These are phyloP conservation scores for Apogon talboti DNA, from an alignment of 2,797 vertebrate genomes.

Conservation along the genomic window DNA sequence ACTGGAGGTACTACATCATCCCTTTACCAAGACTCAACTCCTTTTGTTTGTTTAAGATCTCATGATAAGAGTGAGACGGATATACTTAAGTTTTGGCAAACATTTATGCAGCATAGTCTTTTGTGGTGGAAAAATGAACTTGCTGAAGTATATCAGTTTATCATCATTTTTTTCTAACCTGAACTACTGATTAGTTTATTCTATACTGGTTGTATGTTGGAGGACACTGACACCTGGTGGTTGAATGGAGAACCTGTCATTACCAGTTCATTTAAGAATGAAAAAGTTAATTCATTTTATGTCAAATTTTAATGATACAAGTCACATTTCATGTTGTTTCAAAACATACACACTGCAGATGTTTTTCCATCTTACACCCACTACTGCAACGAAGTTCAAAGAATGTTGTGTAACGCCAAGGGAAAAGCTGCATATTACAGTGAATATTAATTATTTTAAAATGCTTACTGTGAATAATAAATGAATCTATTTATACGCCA, in stretches of 20 bases:
- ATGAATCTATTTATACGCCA: background rate
- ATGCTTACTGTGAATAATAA: background rate
- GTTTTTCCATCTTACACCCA: background rate
- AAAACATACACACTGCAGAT: background rate
- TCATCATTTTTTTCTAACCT: constrained; percentile 3
- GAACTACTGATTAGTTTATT: background rate
- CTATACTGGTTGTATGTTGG: constrained; percentile 20
- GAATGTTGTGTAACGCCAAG: background rate
- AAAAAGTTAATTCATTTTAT: background rate
- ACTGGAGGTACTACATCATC: constrained; percentile 15
- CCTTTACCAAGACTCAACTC: constrained; percentile 10
- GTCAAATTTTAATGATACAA: background rate
- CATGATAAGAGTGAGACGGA: background rate
- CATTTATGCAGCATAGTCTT: constrained; percentile 18
- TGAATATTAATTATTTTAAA: background rate
- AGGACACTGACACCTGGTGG: constrained; percentile 81
- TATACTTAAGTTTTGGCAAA: constrained; percentile 1
- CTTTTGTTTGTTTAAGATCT: constrained; percentile 33
- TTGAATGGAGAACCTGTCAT: background rate
- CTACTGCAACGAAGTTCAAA: background rate
- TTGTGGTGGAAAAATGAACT: constrained; percentile 11
- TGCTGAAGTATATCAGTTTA: constrained; percentile 19
- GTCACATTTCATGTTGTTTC: background rate
- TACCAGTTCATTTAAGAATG: background rate
- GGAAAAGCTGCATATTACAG: background rate